Percentiles rank a stretch among this genome's conserved stretches.
Evolutionary conservation across 2,113 vertebrate species (phyloP).

Genomic region (Porphyrio hochstetteri): DNA sequence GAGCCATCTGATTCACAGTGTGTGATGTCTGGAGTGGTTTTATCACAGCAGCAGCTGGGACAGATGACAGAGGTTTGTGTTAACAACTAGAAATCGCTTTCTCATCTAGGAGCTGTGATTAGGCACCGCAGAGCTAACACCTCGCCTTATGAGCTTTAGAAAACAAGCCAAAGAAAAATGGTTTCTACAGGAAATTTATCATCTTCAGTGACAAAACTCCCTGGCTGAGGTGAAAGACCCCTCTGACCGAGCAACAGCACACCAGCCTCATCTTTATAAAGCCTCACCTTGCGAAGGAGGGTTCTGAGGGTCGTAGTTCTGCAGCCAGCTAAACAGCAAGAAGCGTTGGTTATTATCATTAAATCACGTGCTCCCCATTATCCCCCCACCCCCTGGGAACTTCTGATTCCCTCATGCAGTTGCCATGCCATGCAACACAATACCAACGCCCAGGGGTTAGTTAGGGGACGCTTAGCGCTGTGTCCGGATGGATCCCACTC

Average conservation of each 20-base stretch:
- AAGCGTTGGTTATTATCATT: background rate
- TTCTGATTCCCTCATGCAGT: background rate
- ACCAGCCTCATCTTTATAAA: background rate
- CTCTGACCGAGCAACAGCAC: background rate
- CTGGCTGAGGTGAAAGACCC: background rate
- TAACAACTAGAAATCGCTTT: background rate
- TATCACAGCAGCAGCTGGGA: background rate
- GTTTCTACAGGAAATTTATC: background rate
- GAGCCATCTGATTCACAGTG: conserved; percentile 30
- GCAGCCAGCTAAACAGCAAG: conserved; percentile 44
- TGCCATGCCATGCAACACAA: rapidly evolving
- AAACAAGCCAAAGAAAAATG: background rate
- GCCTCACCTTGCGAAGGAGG: conserved; percentile 44
- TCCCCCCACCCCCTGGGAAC: background rate
- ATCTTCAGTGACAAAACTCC: background rate
- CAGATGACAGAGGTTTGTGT: background rate
- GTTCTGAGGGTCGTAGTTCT: background rate
- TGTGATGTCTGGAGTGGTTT: conserved; percentile 50
- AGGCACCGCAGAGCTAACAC: background rate
- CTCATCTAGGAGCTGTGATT: background rate
- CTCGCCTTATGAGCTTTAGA: too few species aligned
- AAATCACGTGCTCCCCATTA: background rate
- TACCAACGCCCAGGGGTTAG: background rate
- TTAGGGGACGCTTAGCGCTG: background rate
- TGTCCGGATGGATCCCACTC: rapidly evolving